phyloP scores from a whole-genome alignment of 2,797 vertebrate genomes.

The Otus scops region DNA sequence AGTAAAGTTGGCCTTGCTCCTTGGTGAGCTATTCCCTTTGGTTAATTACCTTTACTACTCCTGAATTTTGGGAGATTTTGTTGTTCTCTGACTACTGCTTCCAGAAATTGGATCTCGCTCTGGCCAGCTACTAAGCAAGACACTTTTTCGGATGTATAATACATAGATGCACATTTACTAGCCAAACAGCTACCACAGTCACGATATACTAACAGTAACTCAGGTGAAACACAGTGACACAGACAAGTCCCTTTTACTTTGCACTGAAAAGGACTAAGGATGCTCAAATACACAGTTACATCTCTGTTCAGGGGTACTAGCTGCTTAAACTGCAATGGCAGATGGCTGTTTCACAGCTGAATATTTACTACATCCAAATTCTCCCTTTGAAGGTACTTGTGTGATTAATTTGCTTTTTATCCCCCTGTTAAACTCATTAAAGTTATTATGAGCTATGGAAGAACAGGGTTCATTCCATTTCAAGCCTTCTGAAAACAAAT shows the following conservation, averaged over 20 bases:
- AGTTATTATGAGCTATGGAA: not conserved
- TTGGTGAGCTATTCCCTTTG: not conserved
- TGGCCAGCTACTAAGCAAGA: not conserved
- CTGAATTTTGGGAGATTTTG: not conserved
- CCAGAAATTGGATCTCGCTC: not conserved
- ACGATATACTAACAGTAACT: not conserved
- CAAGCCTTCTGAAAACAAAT: constrained; percentile 16
- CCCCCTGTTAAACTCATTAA: constrained; percentile 39
- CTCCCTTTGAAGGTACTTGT: not conserved
- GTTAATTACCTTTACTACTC: not conserved
- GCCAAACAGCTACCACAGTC: not conserved
- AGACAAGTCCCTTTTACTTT: not conserved
- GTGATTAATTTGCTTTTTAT: constrained; percentile 24
- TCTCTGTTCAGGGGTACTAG: not conserved
- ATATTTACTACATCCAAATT: not conserved
- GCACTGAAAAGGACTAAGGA: not conserved
- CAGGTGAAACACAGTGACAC: not conserved
- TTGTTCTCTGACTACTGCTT: not conserved
- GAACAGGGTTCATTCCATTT: not conserved
- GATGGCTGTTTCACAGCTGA: not conserved
- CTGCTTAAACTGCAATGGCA: not conserved
- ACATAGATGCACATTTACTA: not conserved
- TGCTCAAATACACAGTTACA: not conserved
- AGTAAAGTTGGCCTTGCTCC: not conserved
- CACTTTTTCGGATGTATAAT: not conserved